These are phyloP conservation scores for Vollenhovia emeryi DNA, from an alignment of 1,140 invertebrate genomes.

Conservation along the genomic window DNA sequence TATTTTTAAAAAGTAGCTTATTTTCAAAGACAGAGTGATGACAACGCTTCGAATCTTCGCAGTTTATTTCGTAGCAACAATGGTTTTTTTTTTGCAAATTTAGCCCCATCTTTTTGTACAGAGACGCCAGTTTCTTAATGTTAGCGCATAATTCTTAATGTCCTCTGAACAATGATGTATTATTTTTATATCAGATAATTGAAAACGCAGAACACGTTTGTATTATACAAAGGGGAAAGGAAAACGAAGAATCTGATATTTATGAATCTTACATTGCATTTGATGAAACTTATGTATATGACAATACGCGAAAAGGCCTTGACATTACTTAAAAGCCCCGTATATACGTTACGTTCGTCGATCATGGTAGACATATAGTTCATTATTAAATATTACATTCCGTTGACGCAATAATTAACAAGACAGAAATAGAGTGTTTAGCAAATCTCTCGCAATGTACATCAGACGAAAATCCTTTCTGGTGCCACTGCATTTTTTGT, in stretches of 20 bases:
- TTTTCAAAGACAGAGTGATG: constrained; percentile 51
- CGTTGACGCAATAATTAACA: constrained; percentile 55
- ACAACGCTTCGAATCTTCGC: constrained; percentile 69
- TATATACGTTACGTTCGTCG: constrained; percentile 49
- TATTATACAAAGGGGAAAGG: constrained; percentile 51
- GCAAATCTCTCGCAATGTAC: constrained; percentile 34
- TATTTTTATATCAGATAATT: constrained; percentile 72
- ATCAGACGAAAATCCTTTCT: constrained; percentile 52
- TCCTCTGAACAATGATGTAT: constrained; percentile 68
- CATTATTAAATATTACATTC: constrained; percentile 66
- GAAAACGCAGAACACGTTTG: constrained; percentile 59
- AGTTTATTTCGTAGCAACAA: constrained; percentile 66
- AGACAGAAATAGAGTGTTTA: constrained; percentile 51
- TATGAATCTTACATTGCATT: constrained; percentile 70
- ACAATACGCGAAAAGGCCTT: constrained; percentile 71
- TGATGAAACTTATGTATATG: constrained; percentile 71
- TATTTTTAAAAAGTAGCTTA: constrained; percentile 69
- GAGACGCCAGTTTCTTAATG: constrained; percentile 62
- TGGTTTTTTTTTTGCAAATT: constrained; percentile 59
- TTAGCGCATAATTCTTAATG: constrained; percentile 70
- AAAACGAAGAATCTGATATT: constrained; percentile 63
- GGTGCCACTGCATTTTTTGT: constrained; percentile 65
- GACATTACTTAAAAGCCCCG: constrained; percentile 63
- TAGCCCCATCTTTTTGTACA: constrained; percentile 68
- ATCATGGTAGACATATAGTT: constrained; percentile 62